Evolutionary conservation across 2,113 vertebrate genomes (phyloP), one percentile per base, ranked within the genome.

Genomic region (Actinemys pallida): DNA sequence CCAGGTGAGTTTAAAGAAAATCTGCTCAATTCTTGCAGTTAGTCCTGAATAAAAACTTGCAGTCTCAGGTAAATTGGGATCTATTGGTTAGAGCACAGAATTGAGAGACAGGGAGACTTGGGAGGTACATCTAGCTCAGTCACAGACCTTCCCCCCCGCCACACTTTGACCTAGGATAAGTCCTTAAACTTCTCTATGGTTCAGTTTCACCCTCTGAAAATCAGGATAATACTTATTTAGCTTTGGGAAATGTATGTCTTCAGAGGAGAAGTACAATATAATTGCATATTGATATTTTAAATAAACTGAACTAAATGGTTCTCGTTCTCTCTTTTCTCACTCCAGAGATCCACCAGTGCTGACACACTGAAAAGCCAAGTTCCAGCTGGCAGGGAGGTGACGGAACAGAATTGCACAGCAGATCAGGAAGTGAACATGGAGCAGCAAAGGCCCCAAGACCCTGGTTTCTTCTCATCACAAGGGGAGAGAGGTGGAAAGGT

Each of bases 1-100:
- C 62, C 98, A 97, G 94, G 98, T 98, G 89, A 96, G 98, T 93
- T 87, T 87, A 24, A n/a, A 25, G 47, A 76, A 76, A 49, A 47
- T 16, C 10, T 88, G n/a, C 1, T 93, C 20, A 47, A 81, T 69
- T 57, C 42, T 81, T 19, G 42, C 45, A 85, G 75, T 45, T 50
- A 24, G 47, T 39, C 45, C 81, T 84, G 35, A 83, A 27, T 87
- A 25, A 16, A 27, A 47, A 50, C 2, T 7, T 14, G 45, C 22
- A 2, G 39, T 75, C 3, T 24, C 19, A 84, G 81, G n/a, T n/a
- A 27, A 49, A 47, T 0, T 35, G 62, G 14, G 86, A 52, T 57
- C 47, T 76, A 14, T 47, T 50, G 45, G 45, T 52, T 45, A 62
- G 45, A 72, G 65, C 9, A 16, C 35, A 22, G 57, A 47, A 65